Evolutionary conservation across 2,797 vertebrate species (phyloP), one percentile per base, ranked within the genome.

Genomic region (Enteromius unitaeniatus): DNA sequence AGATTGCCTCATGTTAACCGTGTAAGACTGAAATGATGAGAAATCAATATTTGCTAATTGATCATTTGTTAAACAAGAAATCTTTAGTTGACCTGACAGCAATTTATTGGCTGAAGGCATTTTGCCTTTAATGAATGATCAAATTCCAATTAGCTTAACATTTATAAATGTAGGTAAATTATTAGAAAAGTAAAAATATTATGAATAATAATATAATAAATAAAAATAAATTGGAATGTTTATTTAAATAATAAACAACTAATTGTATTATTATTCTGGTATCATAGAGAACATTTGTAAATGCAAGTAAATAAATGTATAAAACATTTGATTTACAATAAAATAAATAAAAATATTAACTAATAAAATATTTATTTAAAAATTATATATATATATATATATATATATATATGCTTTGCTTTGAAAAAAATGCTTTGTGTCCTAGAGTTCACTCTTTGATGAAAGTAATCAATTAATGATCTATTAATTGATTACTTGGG

Each of bases 1-100:
- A 31, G 26, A 51, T 14, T 17, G 55, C 21, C 23, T 17, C 42
- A 49, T 31, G 14, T 40, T 37, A 40, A 75, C 34, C 6, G 53
- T 23, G 51, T 76, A 53, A 51, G 17, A 73, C 28, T 51, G 5
- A 73, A 73, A 31, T 31, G 21, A 53, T 21, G 3, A 74, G 10
- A 74, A 53, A 74, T 74, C 28, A 53, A 74, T 74, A 74, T 34
- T n/a, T 34, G 28, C 49, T 34, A n/a, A 74, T 34, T 34, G 72
- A 53, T 34, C 49, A 53, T 74, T 53, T 53, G 72, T 53, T 53
- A 21, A 74, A 74, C 47, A 74, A 74, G 28, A 74, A 53, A 74
- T 53, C 49, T 74, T 14, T 74, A 74, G 19, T 34, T 74, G 19
- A 31, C 26, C 70, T 34, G 72, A 34, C 72, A 34, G 31, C 49